Percentiles rank a stretch among this genome's conserved stretches.
phyloP scores from a whole-genome alignment of 2,888 invertebrate species.

The Luperina testacea region DNA sequence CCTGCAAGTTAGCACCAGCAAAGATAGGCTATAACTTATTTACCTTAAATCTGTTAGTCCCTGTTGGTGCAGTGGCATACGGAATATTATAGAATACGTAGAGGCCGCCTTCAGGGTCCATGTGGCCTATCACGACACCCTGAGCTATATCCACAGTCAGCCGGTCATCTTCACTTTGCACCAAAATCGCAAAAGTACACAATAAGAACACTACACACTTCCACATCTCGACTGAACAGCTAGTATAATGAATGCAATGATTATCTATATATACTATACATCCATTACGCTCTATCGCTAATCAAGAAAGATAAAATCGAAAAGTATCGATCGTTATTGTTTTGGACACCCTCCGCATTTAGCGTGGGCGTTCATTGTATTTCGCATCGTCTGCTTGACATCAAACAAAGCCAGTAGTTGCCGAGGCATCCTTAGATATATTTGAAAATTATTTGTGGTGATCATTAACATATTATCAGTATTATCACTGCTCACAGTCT shows the following conservation, averaged over 20 bases:
- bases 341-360: neutral
- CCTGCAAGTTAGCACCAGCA: neutral
- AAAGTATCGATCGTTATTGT: conserved; percentile 26
- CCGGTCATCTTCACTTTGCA: conserved; percentile 44
- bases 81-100: conserved; percentile 77
- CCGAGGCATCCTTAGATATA: neutral
- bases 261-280: conserved; percentile 21
- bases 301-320: conserved; percentile 40
- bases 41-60: conserved; percentile 72
- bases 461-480: neutral
- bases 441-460: neutral
- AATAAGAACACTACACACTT: conserved; percentile 27
- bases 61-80: conserved; percentile 79
- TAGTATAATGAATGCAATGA: neutral
- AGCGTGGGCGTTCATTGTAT: neutral
- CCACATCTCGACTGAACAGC: conserved; percentile 31
- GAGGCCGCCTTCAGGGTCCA: conserved; percentile 63
- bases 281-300: conserved; percentile 30
- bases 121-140: conserved; percentile 73
- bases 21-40: neutral
- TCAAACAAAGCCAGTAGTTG: neutral
- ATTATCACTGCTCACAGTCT: neutral
- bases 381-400: neutral
- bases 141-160: conserved; percentile 67
- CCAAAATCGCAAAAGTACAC: conserved; percentile 22